A percentile compares a stretch with the other conserved stretches of the same genome.
These are phyloP conservation scores for Archilochus colubris DNA, from an alignment of 2,113 vertebrate genomes.

Conservation along the genomic window DNA sequence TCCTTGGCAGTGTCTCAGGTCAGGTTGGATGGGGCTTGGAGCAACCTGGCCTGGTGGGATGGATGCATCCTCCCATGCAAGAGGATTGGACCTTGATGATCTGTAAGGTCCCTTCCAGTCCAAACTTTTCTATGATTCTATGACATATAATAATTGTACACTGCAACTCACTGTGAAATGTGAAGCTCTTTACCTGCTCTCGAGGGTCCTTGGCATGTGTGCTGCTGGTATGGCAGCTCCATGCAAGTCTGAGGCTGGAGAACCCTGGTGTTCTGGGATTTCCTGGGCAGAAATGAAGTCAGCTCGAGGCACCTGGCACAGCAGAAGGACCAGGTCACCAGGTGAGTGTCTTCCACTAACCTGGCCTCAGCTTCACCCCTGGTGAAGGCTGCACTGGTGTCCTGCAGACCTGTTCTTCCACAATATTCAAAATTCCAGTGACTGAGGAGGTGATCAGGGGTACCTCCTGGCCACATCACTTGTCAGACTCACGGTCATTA, in stretches of 20 bases:
- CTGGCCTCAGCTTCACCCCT: neutral
- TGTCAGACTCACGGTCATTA: rapidly evolving
- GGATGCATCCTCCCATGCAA: too few relatives aligned
- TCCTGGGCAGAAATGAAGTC: neutral
- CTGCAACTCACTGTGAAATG: neutral
- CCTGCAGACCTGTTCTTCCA: neutral
- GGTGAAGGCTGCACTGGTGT: neutral
- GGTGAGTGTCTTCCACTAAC: neutral
- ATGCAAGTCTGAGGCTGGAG: neutral
- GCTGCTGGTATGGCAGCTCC: neutral
- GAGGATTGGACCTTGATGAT: too few relatives aligned
- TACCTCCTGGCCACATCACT: neutral
- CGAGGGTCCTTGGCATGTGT: neutral
- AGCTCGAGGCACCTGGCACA: rapidly evolving
- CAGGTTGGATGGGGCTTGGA: too few relatives aligned
- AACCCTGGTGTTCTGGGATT: neutral
- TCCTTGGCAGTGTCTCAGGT: too few relatives aligned
- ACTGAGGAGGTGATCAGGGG: rapidly evolving
- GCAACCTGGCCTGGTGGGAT: too few relatives aligned
- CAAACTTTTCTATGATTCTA: too few relatives aligned
- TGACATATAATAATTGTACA: neutral
- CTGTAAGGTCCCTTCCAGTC: too few relatives aligned
- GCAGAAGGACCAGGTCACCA: neutral
- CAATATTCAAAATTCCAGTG: neutral
- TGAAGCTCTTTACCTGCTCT: neutral